These are phyloP conservation scores for Condylura cristata DNA, from an alignment of 2,113 vertebrate genomes.

Conservation along the genomic window DNA sequence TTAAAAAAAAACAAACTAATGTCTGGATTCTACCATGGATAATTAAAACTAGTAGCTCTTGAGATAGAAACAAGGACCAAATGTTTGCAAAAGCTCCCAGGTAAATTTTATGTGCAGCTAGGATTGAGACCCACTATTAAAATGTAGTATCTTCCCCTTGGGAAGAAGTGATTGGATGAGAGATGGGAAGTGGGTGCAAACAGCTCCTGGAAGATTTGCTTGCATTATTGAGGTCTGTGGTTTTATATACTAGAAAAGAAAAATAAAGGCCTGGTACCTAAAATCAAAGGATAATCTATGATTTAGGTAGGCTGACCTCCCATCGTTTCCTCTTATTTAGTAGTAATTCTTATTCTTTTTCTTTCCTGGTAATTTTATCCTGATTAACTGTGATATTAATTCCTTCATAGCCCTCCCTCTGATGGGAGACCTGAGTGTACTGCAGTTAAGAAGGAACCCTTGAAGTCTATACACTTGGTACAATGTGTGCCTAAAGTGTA, in stretches of 20 bases:
- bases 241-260: not conserved
- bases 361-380: not conserved
- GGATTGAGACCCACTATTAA: not conserved
- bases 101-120: not conserved
- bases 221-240: not conserved
- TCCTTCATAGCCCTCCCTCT: not conserved
- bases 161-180: not conserved
- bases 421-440: not conserved
- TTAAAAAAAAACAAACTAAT: not conserved
- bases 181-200: not conserved
- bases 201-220: not conserved
- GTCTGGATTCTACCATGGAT: not conserved
- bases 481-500: not conserved
- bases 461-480: not conserved
- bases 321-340: not conserved
- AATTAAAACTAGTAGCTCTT: not conserved
- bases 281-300: not conserved
- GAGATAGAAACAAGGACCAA: not conserved
- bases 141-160: not conserved
- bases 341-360: not conserved
- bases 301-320: not conserved
- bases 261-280: not conserved
- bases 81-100: not conserved
- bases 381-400: not conserved
- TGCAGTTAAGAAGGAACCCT: not conserved